Evolutionary conservation across 2,797 vertebrate species (phyloP), one percentile per base, ranked within the genome.

Genomic region (Hippopotamyrus pictus): DNA sequence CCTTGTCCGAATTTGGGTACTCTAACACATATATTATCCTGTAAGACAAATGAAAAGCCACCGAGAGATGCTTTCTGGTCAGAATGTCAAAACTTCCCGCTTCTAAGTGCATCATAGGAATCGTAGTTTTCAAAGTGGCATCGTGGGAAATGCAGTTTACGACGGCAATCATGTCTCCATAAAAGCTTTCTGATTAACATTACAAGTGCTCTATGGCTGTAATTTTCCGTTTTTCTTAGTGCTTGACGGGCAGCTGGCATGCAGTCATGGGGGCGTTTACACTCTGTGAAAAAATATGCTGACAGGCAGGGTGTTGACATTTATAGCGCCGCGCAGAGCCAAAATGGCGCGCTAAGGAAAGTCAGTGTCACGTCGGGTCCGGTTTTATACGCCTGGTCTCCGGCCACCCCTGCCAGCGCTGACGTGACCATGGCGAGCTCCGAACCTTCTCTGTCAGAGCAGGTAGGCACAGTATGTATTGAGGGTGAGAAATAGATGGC

Each of bases 351-450:
- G 2, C 44, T 44, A 12, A 59, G 57, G 12, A 53, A 25, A n/a
- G 65, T 29, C 88, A 84, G 88, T 88, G 88, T 89, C 88, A 82
- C 50, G 11, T 41, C 51, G 22, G 9, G 6, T 37, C 65, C 25
- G 22, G 29, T 65, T 50, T 86, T 51, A 90, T 90, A 88, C 5
- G 5, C 8, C 76, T 0, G 51, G 57, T 19, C 84, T 29, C 88
- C 25, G 29, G 11, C 59, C 17, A 65, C 51, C 0, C 0, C 1
- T 9, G 12, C 0, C 0, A 3, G 92, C 93, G 95, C 94, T 83
- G 57, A 25, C 12, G 51, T 89, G 91, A 95, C 93, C 84, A 97
- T 97, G 96, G 96, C 96, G 92, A 96, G 96, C 91, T 84, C 90
- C 86, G 95, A 92, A 0, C 91, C 92, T n/a, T 88, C 91, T 59